Base-by-base conservation (phyloP, 2,888 invertebrate species). In the Macrophya alboannulata region DNA sequence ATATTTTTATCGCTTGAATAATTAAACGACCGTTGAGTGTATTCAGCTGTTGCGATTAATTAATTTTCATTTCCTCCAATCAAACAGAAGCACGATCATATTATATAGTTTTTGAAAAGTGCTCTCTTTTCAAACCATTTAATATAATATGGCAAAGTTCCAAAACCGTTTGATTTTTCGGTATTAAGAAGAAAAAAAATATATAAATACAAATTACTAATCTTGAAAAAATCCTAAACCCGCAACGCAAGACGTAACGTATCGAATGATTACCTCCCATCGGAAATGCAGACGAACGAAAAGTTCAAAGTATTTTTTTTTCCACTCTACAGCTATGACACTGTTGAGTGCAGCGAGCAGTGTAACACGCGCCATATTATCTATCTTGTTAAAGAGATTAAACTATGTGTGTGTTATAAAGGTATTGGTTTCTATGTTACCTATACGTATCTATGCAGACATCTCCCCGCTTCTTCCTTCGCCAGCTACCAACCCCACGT, bases 341-440 rank as follows among this genome's bases (percentile, higher is more conserved):
- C 45, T 15, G 12, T 15, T 31, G 15, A 71, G 40, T 71, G 31
- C 37, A 31, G 31, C 1, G 21, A 71, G 40, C 37, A 17, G 40
- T 71, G 15, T 37, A 71, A 5, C 71, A 71, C 37, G 71, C 40
- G 21, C 21, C n/a, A n/a, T 74, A 74, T 45, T 40, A 91, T 91
- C 90, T 89, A 91, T 91, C 90, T 90, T 90, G 91, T 92, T 92
- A 91, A 89, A 89, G 90, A 89, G 92, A 89, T 92, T 90, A 90
- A 51, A 59, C 37, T 21, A 55, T 21, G 62, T 62, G 8, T 65
- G n/a, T 17, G 1, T 25, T 25, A 65, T 9, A 31, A 17, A 8
- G 51, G 37, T 83, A 48, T 31, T 51, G 68, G 83, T 83, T 45
- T 83, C n/a, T 48, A 31, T n/a, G 21, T 9, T 68, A 71, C 10